Conservation (phyloP, 1,140 invertebrate genomes). For the Philopotamus ludificatus region DNA sequence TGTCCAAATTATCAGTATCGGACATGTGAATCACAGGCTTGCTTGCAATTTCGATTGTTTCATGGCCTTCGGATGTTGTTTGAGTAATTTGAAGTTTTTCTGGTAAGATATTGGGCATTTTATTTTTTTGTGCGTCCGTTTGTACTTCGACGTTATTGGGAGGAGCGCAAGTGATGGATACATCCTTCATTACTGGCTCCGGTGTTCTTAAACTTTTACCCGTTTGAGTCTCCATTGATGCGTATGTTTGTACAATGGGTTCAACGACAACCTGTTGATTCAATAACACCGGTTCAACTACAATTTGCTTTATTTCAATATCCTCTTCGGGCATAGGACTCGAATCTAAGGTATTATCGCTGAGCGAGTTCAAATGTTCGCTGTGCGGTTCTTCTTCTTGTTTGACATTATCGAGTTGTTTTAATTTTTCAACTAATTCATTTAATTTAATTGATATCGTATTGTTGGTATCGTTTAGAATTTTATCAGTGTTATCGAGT, state of each 20-base stretch:
- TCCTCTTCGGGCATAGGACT: slow-evolving; percentile 62
- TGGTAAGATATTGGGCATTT: slow-evolving; percentile 47
- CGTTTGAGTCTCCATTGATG: slow-evolving; percentile 60
- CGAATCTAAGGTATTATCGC: slow-evolving; percentile 62
- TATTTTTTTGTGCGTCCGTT: slow-evolving; percentile 55
- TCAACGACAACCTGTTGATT: slow-evolving; percentile 31
- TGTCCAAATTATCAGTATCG: slow-evolving; percentile 53
- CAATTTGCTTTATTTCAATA: slow-evolving; percentile 18
- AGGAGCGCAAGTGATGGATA: slow-evolving; percentile 53
- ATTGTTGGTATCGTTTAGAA: slow-evolving; percentile 58
- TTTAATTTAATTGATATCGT: slow-evolving; percentile 59
- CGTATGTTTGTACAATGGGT: slow-evolving; percentile 40
- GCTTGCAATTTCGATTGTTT: slow-evolving; percentile 76
- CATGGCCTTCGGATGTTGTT: slow-evolving; percentile 65
- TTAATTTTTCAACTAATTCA: slow-evolving; percentile 49
- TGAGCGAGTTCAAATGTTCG: slow-evolving; percentile 52
- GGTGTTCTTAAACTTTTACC: slow-evolving; percentile 53
- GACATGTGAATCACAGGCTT: slow-evolving; percentile 57
- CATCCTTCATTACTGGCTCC: slow-evolving; percentile 45
- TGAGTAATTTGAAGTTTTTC: slow-evolving; percentile 72
- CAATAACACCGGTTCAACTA: slow-evolving; percentile 26
- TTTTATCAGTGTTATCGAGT: slow-evolving; percentile 55
- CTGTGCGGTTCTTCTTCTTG: slow-evolving; percentile 46
- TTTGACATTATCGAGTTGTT: slow-evolving; percentile 43
- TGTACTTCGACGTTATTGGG: slow-evolving; percentile 62